Evolutionary conservation across 2,888 invertebrate species (phyloP), one percentile per base, ranked within the genome.

Genomic region (Ochropacha duplaris): DNA sequence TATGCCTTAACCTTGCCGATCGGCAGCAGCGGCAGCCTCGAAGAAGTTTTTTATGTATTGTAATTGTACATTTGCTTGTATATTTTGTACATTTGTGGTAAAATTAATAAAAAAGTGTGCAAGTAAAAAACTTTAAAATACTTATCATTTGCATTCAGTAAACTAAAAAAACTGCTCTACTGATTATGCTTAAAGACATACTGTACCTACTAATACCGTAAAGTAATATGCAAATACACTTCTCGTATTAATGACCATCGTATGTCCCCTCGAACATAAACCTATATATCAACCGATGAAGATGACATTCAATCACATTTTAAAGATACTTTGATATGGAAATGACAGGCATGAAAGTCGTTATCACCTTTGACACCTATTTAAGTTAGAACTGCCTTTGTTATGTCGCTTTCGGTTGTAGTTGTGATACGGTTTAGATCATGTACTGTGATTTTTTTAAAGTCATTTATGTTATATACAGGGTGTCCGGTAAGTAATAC

Each of bases 361-460:
- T 71, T 66, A 67, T 72, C 71, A 81, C 79, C 78, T 78, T 61
- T 79, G 79, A 79, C 78, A 70, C 61, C 49, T 64, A 66, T 67
- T 22, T 52, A 34, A 52, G 55, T 65, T 58, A 57, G 61, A 49
- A 61, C 69, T 66, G 69, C 71, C 74, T 77, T 78, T 73, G 74
- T 74, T 73, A 63, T 76, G 74, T 74, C 60, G 50, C 57, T 68
- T 66, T 71, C 67, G 62, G 58, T 57, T 59, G 55, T 65, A 68
- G 58, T 58, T 60, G 57, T 65, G 69, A 73, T 71, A 66, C 57
- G 61, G 61, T 59, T 68, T 64, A 58, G 66, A 68, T 68, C 64
- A 59, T 31, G n/a, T 55, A 55, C 57, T 51, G 44, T 56, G 64
- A 71, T 26, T 16, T 28, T 16, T 31, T 16, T 6, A 16, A 24